Evolutionary conservation across 2,113 vertebrate genomes (phyloP), one percentile per base, ranked within the genome.

Genomic region (Amphiprion ocellaris): DNA sequence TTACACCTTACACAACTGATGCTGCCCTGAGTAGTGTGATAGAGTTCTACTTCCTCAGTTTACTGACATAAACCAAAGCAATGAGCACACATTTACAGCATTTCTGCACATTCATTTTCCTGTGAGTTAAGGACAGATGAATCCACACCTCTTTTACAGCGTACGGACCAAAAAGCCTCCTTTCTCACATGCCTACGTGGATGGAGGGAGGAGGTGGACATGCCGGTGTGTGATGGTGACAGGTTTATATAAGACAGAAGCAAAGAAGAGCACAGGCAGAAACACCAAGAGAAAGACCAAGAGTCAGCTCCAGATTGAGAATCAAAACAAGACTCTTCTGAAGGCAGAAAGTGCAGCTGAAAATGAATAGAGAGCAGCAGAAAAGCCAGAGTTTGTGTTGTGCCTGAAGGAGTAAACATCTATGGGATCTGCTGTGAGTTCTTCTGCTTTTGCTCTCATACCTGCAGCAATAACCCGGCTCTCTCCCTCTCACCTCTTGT

Each of bases 351-450:
- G 9, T 2, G 9, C 4, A 10, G 33, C 28, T 69, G 56, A 68
- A 69, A 80, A 44, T n/a, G 61, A 64, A 58, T 41, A 41, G 30
- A 67, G 54, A 49, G 69, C 58, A 64, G 66, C 79, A 73, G 56
- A 37, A 79, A 55, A 71, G 82, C 26, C 65, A 52, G 67, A 70
- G 68, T 53, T 71, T 59, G 69, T 70, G 63, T 50, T 79, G 58
- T 5, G 60, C 85, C 88, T 76, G 80, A 67, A 82, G 85, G 63
- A 82, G 68, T 64, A 74, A 81, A 76, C 83, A 89, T 89, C 70
- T 75, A 77, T 81, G 3, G 16, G 67, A 69, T 75, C 33, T 71
- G 55, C 56, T 24, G 30, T 39, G 75, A 75, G 50, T 74, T 82
- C 52, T 63, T 71, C 82, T 55, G 69, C 56, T 67, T 50, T 67